Percentiles rank a stretch among this genome's conserved stretches.
phyloP scores from a whole-genome alignment of 2,888 invertebrate species.

The Heliconius charithonia region DNA sequence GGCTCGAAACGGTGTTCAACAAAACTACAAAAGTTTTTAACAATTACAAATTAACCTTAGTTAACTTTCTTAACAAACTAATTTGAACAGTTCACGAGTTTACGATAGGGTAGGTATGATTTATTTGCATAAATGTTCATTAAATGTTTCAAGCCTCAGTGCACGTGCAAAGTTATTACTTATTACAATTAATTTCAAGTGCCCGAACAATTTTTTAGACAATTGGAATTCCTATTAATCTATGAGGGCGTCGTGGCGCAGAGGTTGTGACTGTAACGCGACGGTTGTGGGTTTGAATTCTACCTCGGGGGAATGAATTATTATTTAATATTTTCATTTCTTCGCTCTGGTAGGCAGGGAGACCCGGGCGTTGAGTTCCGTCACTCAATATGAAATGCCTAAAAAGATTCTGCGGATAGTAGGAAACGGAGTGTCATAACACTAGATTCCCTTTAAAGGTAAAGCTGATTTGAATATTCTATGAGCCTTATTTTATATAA shows the following conservation, averaged over 20 bases:
- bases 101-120: background rate
- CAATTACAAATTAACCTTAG: background rate
- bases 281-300: too few species aligned
- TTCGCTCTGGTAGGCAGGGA: too few species aligned
- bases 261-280: too few species aligned
- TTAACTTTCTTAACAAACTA: background rate
- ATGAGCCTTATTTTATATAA: too few species aligned
- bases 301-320: too few species aligned
- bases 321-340: too few species aligned
- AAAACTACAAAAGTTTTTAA: background rate
- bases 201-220: background rate
- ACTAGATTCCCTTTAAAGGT: too few species aligned
- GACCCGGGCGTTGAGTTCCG: too few species aligned
- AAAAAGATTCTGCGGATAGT: too few species aligned
- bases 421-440: too few species aligned
- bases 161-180: slow-evolving; percentile 3
- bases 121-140: slow-evolving; percentile 5
- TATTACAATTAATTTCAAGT: background rate
- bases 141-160: background rate
- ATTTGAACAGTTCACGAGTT: slow-evolving; percentile 7
- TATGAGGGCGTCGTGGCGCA: background rate
- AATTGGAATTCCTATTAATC: background rate
- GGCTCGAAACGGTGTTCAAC: background rate
- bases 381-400: too few species aligned
- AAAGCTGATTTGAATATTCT: too few species aligned